Conservation (phyloP, 30 jellyfish, hydroid and myxozoan genomes). For the Mastigias papua region DNA sequence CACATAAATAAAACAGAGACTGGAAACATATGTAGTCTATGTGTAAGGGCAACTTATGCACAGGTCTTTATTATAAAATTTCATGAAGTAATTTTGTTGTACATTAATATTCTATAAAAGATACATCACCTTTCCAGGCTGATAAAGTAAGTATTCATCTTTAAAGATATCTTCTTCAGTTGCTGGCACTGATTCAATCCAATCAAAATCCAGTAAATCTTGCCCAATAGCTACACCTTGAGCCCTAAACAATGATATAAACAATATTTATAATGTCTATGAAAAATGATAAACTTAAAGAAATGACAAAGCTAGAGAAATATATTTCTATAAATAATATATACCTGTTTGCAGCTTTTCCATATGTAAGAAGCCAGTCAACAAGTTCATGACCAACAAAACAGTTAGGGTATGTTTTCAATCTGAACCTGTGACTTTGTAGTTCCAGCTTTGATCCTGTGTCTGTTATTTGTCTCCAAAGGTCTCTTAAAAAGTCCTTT, state of each 20-base stretch:
- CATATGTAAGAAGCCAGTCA: slow-evolving; percentile 89
- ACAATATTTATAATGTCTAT: not conserved
- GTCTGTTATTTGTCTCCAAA: slow-evolving; percentile 92
- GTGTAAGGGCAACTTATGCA: too few relatives aligned
- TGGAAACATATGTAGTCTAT: too few relatives aligned
- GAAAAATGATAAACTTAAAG: not conserved
- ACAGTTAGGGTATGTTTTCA: slow-evolving; percentile 90
- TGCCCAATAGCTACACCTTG: slow-evolving; percentile 93
- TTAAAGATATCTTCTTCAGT: slow-evolving; percentile 83
- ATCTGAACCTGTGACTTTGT: slow-evolving; percentile 88
- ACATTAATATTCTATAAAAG: too few relatives aligned
- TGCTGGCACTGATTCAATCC: slow-evolving; percentile 93
- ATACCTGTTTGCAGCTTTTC: slow-evolving; percentile 88
- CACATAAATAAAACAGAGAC: too few relatives aligned
- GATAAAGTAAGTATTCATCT: slow-evolving; percentile 98
- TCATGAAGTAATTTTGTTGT: too few relatives aligned
- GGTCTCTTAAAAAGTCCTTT: slow-evolving; percentile 83
- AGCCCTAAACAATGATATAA: slow-evolving; percentile 38
- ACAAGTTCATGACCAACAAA: slow-evolving; percentile 91
- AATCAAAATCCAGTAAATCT: slow-evolving; percentile 85
- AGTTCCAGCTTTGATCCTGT: slow-evolving; percentile 87
- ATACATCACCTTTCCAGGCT: slow-evolving; percentile 92
- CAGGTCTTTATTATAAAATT: too few relatives aligned
- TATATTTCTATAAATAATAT: not conserved
- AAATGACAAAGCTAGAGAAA: not conserved